Evolutionary conservation across 2,797 vertebrate species (phyloP), one percentile per base, ranked within the genome.

Genomic region (Typhlichthys subterraneus): DNA sequence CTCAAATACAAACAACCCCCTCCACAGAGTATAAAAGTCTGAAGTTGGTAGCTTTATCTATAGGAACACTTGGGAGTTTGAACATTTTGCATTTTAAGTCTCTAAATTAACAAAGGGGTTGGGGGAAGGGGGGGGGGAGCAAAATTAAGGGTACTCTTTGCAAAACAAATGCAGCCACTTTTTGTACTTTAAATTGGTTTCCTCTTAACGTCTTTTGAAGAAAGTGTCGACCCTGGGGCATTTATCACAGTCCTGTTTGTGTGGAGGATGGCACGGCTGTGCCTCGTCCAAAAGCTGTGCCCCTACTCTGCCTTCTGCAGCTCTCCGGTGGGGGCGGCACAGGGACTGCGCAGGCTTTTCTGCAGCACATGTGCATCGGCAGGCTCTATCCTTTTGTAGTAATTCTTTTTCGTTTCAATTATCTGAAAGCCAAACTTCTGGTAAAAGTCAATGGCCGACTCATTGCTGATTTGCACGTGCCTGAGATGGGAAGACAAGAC

Each of bases 301-400:
- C 87, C 72, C 92, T 93, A 94, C 88, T 94, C 97, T 79, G 94
- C 91, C 92, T 99, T 98, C 86, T 98, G 97, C 88, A 95, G 92
- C 65, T 98, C 97, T 93, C 94, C 93, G 0, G 89, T 95, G 85
- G 95, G 95, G 83, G 92, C 93, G 67, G 92, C 92, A 89, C 94
- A 95, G 64, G 94, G 94, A 87, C 94, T 92, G 90, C 94, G 96
- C 90, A 99, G 95, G 86, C 95, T 98, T 92, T 99, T 99, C 92
- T 99, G 97, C 90, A 99, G 93, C 88, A 99, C 98, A 0, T 99
- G 97, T 72, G 97, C 97, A 65, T 99, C 98, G 79, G 97, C 97
- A 0, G 98, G 97, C 86, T 99, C 97, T 98, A 99, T 99, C 93
- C 97, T 97, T 94, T 99, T 99, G 93, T 98, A 99, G 93, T 99